Base-by-base conservation (phyloP, 2,113 vertebrate genomes). In the Gnathonemus echidnorhynchus region DNA sequence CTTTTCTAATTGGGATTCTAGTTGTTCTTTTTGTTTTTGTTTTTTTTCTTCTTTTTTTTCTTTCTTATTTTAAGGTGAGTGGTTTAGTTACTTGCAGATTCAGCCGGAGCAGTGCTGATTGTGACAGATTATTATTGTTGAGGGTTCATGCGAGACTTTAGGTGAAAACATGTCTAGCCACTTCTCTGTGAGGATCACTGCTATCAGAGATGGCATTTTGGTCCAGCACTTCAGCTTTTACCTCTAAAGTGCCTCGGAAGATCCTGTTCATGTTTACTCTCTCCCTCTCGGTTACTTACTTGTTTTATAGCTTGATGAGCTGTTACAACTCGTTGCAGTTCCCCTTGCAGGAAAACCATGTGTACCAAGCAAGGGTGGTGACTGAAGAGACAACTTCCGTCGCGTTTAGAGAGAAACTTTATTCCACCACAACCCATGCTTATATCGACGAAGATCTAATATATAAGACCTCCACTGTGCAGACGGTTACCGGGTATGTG, bases 211-310 rank as follows among this genome's bases (percentile, higher is more conserved):
- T 97, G 97, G 96, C 97, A 96, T 96, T 96, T 94, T 96, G 96
- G 96, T 96, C 96, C 96, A 95, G 95, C 94, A 95, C 97, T 94
- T 95, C 96, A 95, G 95, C 96, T 90, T 96, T 96, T 93, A 96
- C 96, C 92, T 95, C 97, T 97, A 98, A 97, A 97, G 95, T 97
- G 96, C 96, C 97, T 95, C 96, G 97, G 94, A 97, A 97, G 95
- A 97, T 98, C 94, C 96, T 98, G 91, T 98, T 98, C 94, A 97
- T 97, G 97, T 98, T 97, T 95, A 98, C 97, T 94, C 95, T 98
- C 92, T 98, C 98, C 91, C 96, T 98, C 92, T 98, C 97, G 89
- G 97, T 98, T 95, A 98, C 98, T 94, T 98, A 98, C 95, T 94
- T 97, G 95, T 98, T 97, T 96, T 98, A 98, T 93, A 98, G 96